Conservation (phyloP, 2,888 invertebrate species). For the Orchesellides sinensis region DNA sequence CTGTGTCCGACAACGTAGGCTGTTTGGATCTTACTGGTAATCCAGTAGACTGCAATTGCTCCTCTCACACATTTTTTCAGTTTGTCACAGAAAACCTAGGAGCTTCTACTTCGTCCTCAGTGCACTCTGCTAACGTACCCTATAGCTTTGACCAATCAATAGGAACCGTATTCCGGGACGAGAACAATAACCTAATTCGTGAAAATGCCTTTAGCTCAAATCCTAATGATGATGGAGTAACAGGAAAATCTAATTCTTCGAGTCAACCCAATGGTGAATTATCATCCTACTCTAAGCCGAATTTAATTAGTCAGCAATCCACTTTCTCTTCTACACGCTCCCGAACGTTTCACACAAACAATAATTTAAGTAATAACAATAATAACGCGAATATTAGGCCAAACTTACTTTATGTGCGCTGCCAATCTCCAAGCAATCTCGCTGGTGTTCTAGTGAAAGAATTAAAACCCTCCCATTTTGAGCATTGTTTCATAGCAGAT, state of each 20-base stretch:
- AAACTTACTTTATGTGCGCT: slow-evolving; percentile 61
- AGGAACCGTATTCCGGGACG: slow-evolving; percentile 24
- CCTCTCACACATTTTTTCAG: slow-evolving; percentile 63
- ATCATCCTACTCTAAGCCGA: slow-evolving; percentile 56
- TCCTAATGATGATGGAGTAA: slow-evolving; percentile 53
- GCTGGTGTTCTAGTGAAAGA: slow-evolving; percentile 68
- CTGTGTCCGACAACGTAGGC: slow-evolving; percentile 24
- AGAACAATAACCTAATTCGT: slow-evolving; percentile 50
- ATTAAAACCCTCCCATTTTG: slow-evolving; percentile 66
- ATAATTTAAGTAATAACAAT: slow-evolving; percentile 2
- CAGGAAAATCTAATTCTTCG: slow-evolving; percentile 43
- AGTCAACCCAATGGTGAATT: slow-evolving; percentile 36
- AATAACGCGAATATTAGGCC: slow-evolving; percentile 20
- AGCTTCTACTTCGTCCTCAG: slow-evolving; percentile 16
- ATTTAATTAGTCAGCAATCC: slow-evolving; percentile 56
- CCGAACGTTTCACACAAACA: slow-evolving; percentile 6
- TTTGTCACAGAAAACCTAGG: slow-evolving; percentile 51
- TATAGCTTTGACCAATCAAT: slow-evolving; percentile 39
- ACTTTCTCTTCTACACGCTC: not conserved
- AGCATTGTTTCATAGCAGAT: slow-evolving; percentile 67
- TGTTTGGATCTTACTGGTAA: slow-evolving; percentile 67
- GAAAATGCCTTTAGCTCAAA: slow-evolving; percentile 55
- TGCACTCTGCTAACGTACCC: not conserved
- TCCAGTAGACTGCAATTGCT: slow-evolving; percentile 71
- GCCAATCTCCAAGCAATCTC: slow-evolving; percentile 61